Conservation (phyloP, 1,140 invertebrate genomes). For the Drosophila suzukii region DNA sequence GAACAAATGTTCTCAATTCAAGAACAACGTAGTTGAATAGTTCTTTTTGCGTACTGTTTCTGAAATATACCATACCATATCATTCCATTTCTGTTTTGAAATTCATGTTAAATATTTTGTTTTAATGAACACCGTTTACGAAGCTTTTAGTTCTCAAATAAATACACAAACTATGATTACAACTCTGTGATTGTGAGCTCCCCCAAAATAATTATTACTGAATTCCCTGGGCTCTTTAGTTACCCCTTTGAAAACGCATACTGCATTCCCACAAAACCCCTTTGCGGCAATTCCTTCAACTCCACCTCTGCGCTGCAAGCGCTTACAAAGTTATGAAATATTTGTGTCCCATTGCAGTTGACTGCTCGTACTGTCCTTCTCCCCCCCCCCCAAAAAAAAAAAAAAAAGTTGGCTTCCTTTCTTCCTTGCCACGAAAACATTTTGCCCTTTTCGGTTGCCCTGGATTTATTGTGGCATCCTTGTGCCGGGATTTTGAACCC, state of each 20-base stretch:
- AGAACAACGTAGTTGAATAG: no score
- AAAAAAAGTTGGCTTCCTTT: not conserved
- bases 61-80: no score
- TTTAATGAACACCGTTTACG: no score
- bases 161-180: no score
- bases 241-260: not conserved
- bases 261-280: not conserved
- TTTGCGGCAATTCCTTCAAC: not conserved
- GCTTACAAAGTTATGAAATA: constrained; percentile 50
- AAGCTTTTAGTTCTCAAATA: no score
- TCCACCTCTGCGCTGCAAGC: constrained; percentile 6
- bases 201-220: not conserved
- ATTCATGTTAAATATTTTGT: no score
- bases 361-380: constrained; percentile 17
- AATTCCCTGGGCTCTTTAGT: not conserved
- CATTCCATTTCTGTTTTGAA: no score
- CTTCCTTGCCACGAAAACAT: not conserved
- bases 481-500: constrained; percentile 52
- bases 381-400: not conserved
- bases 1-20: no score
- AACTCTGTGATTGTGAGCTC: not conserved
- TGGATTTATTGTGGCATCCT: constrained; percentile 54
- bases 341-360: constrained; percentile 43
- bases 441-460: constrained; percentile 7
- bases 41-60: no score